Conservation (phyloP, 2,888 invertebrate genomes). For the Amiota minor region DNA sequence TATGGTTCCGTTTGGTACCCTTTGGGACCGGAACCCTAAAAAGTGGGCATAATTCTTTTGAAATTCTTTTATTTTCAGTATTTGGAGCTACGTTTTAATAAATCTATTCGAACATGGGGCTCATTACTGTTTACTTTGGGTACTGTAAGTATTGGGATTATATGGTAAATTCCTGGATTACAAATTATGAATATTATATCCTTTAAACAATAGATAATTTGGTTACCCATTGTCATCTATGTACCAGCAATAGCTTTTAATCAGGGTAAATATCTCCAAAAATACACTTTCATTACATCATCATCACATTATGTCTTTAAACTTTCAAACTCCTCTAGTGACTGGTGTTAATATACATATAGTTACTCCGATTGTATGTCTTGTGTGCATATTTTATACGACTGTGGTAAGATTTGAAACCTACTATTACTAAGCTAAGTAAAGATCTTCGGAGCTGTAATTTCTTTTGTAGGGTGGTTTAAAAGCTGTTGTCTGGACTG, state of each 20-base stretch:
- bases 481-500: conserved; percentile 88
- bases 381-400: conserved; percentile 89
- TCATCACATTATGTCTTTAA: background rate
- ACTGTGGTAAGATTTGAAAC: conserved; percentile 81
- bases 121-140: conserved; percentile 81
- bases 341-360: conserved; percentile 85
- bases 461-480: conserved; percentile 79
- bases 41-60: too few relatives aligned
- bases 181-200: background rate
- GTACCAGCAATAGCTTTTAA: conserved; percentile 86
- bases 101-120: conserved; percentile 80
- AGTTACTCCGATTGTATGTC: conserved; percentile 86
- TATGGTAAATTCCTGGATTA: background rate
- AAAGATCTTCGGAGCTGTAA: background rate
- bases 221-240: conserved; percentile 77
- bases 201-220: conserved; percentile 56
- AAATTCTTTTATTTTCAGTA: conserved; percentile 75
- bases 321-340: conserved; percentile 53
- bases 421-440: background rate
- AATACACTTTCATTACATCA: too few relatives aligned
- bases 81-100: conserved; percentile 82
- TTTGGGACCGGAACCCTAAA: too few relatives aligned
- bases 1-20: too few relatives aligned
- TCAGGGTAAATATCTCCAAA: conserved; percentile 77
- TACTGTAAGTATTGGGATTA: conserved; percentile 76